These are phyloP conservation scores for Salticus scenicus DNA, from an alignment of 2,888 invertebrate genomes.

Conservation along the genomic window DNA sequence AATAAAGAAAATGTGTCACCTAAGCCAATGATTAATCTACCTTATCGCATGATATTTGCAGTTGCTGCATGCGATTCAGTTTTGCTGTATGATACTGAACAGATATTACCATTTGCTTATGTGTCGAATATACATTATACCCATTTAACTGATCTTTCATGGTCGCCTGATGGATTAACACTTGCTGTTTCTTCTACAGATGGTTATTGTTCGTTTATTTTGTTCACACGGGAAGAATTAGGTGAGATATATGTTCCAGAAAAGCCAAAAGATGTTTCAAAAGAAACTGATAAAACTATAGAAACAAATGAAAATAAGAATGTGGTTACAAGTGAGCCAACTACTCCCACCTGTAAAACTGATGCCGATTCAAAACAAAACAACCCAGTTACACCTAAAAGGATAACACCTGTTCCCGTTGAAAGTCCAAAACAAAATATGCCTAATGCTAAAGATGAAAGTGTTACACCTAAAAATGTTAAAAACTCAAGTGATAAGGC, in stretches of 20 bases:
- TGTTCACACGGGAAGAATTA: slow-evolving; percentile 85
- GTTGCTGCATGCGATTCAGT: slow-evolving; percentile 91
- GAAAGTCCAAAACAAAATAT: neutral
- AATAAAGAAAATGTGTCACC: slow-evolving; percentile 25
- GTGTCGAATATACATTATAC: slow-evolving; percentile 92
- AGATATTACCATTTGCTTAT: slow-evolving; percentile 85
- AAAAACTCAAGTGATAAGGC: slow-evolving; percentile 15
- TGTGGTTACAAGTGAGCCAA: neutral
- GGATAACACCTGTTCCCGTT: neutral
- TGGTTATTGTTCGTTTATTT: slow-evolving; percentile 89
- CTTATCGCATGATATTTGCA: slow-evolving; percentile 91
- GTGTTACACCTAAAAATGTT: neutral
- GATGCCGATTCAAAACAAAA: neutral
- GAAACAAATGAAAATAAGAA: neutral
- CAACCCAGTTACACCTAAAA: neutral
- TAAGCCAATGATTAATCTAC: slow-evolving; percentile 77
- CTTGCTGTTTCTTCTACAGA: slow-evolving; percentile 90
- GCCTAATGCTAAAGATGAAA: neutral
- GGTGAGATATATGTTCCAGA: slow-evolving; percentile 77
- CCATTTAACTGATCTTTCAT: slow-evolving; percentile 89
- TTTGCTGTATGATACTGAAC: slow-evolving; percentile 91
- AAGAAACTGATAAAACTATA: neutral
- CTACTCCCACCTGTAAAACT: neutral
- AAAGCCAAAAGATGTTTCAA: neutral
- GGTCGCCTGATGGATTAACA: slow-evolving; percentile 86